A percentile compares a stretch with the other conserved stretches of the same genome.
Conservation (phyloP, 2,113 vertebrate species). For the Phalacrocorax pelagicus region DNA sequence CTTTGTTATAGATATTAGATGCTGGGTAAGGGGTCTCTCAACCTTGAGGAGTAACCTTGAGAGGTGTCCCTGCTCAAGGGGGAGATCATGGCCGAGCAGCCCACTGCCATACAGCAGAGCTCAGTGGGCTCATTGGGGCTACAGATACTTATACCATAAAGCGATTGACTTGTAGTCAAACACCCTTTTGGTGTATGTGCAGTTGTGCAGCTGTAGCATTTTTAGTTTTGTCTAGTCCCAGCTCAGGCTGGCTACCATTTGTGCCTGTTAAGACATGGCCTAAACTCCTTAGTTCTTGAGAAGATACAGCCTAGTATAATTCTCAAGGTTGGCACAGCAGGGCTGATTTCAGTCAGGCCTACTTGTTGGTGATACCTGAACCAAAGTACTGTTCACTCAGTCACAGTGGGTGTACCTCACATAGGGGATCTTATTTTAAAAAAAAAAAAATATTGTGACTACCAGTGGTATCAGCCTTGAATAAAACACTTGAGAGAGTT, state of each 20-base stretch:
- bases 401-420: neutral
- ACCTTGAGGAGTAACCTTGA: fast-evolving
- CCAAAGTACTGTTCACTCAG: neutral
- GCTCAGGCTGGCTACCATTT: too few relatives aligned
- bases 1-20: neutral
- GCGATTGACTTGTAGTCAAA: fast-evolving
- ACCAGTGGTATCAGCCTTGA: neutral
- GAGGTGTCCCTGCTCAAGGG: neutral
- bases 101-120: neutral
- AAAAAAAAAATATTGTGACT: too few relatives aligned
- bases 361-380: neutral
- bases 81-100: fast-evolving
- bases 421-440: neutral
- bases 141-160: neutral
- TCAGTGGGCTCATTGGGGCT: neutral
- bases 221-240: neutral
- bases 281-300: neutral
- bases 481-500: neutral
- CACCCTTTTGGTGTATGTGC: neutral
- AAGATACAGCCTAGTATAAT: fast-evolving
- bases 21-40: neutral
- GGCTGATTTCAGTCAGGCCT: neutral
- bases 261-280: neutral
- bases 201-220: neutral
- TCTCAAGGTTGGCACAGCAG: neutral